Evolutionary conservation across 2,113 vertebrate genomes (phyloP).

Genomic region (Meles meles): DNA sequence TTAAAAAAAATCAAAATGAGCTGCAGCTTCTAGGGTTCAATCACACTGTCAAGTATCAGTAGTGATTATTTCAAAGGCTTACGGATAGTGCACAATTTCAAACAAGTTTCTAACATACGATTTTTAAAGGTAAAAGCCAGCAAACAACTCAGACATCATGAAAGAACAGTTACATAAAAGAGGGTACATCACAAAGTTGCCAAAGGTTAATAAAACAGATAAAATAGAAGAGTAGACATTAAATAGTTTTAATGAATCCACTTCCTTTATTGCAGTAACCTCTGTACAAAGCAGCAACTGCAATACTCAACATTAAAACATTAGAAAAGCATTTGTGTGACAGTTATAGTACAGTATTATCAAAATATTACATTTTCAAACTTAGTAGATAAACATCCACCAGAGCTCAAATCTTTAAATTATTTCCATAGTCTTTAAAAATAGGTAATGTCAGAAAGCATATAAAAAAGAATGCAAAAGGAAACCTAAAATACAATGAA

Average conservation of each 20-base stretch:
- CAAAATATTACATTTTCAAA: conserved; percentile 91
- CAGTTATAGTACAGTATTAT: conserved; percentile 92
- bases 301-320: conserved; percentile 94
- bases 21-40: not conserved
- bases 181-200: not conserved
- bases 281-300: conserved; percentile 95
- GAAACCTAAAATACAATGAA: conserved; percentile 82
- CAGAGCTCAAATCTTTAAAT: conserved; percentile 82
- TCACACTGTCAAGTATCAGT: not conserved
- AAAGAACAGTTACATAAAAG: not conserved
- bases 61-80: not conserved
- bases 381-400: conserved; percentile 79
- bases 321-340: conserved; percentile 95
- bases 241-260: conserved; percentile 78
- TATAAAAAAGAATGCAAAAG: conserved; percentile 87
- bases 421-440: conserved; percentile 85
- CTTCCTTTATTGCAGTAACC: conserved; percentile 87
- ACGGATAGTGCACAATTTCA: not conserved
- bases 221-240: conserved; percentile 41
- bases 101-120: not conserved
- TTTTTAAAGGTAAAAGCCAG: not conserved
- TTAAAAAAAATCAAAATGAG: not conserved
- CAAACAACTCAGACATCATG: not conserved
- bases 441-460: conserved; percentile 85
- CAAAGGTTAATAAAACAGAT: not conserved